Base-by-base conservation (phyloP, 2,113 vertebrate species). In the Oophaga pumilio region DNA sequence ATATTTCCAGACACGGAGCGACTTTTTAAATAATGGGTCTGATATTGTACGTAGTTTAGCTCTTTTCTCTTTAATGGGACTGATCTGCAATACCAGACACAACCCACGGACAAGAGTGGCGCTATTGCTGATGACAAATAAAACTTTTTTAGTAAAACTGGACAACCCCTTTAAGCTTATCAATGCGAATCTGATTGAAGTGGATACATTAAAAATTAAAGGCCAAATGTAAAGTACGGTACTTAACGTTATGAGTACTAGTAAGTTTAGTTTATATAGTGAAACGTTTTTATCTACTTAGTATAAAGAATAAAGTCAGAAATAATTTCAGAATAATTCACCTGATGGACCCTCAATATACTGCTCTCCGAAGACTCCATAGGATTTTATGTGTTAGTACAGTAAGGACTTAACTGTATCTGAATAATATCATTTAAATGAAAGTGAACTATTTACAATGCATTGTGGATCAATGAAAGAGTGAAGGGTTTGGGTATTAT, bases 391-490 rank as follows among this genome's bases (percentile, higher is more conserved):
- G 57, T 80, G 77, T 60, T 80, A 80, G 33, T 80, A 33, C 56
- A 80, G 53, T 80, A 33, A 80, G 77, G 77, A 60, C 53, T 80
- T 33, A 80, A 80, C 18, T 26, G 28, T 28, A 80, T 80, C 77
- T 80, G 77, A 57, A 26, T 18, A 80, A 80, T 60, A 80, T 80
- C 77, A 59, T 60, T 17, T 80, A 80, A 80, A 80, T 80, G 77
- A 80, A 80, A 80, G 77, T 82, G 80, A 82, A 50, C 43, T 12
- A 82, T 66, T 66, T 82, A 66, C 80, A 82, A 82, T 50, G 11
- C 80, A 82, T 82, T 6, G 33, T 50, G 60, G 80, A 64, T 62
- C 80, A 82, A n/a, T 82, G 60, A 82, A 82, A 64, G 24, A 64
- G 79, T 49, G 33, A n/a, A 66, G 60, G 13, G 80, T n/a, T 64